Base-by-base conservation (phyloP, 2,888 invertebrate species). In the Balanococcus diminutus region DNA sequence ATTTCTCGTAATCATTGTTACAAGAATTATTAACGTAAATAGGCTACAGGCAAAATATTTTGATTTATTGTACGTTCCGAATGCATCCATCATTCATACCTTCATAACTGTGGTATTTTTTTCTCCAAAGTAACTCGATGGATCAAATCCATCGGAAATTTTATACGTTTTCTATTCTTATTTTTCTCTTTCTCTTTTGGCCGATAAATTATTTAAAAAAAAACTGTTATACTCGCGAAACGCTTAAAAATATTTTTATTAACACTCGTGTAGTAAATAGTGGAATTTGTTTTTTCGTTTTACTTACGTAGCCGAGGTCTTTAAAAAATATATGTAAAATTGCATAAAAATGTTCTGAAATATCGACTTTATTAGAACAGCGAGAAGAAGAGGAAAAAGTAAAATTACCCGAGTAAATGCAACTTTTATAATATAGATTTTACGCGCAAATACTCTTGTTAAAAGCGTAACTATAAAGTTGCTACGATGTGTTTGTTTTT, bases 401-500 rank as follows among this genome's bases (percentile, higher is more conserved):
- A 72, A 72, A 72, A 72, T 42, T 42, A 42, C 42, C 42, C 42
- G 42, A 72, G 72, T 72, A 72, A 72, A 72, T 72, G 72, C 72
- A 72, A 72, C 72, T 72, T 72, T 72, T 72, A 72, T 72, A 72
- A 72, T 72, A 72, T 72, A 72, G 72, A 72, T 42, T 72, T 72
- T 72, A 72, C 28, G 72, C 31, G 72, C 28, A 72, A 72, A 72
- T 72, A 72, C 14, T 72, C 72, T 42, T 25, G 25, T 72, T 72
- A 72, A 72, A 72, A 72, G 72, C 72, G 72, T 72, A 72, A 72
- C 72, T 72, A 72, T 72, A 72, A 72, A 72, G 72, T 72, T 72
- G 72, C 72, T 72, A 72, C 72, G 72, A 72, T 72, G 72, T 72
- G 72, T 72, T 72, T 72, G 72, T 72, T 72, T 72, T 72, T 72